Conservation (phyloP, 1,140 invertebrate species). For the Calliphora vicina region DNA sequence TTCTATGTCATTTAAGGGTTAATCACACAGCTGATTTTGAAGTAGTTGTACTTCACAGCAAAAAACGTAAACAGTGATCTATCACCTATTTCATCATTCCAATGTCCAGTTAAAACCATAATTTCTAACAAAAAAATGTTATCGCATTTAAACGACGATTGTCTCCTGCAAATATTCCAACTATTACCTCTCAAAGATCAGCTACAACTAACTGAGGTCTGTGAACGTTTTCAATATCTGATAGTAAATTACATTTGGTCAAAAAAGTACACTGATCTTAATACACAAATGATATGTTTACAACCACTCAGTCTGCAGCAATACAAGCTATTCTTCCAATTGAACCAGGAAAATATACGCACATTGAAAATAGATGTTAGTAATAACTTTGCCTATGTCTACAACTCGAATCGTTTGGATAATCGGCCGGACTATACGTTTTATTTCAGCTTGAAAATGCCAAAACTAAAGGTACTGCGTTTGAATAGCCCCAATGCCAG, state of each 20-base stretch:
- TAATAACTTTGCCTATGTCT: conserved; percentile 48
- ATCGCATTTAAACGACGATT: conserved; percentile 51
- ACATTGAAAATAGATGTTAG: conserved; percentile 4
- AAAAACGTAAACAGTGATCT: conserved; percentile 14
- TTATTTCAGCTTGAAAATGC: conserved; percentile 45
- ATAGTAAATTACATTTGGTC: conserved; percentile 50
- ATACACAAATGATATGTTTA: conserved; percentile 46
- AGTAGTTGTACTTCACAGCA: background rate
- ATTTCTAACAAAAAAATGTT: conserved; percentile 25
- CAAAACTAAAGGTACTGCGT: background rate
- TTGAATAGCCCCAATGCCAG: background rate
- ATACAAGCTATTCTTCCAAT: conserved; percentile 52
- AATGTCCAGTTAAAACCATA: background rate
- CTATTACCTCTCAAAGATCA: conserved; percentile 51
- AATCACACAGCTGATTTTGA: background rate
- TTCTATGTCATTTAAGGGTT: background rate
- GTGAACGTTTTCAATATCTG: conserved; percentile 45
- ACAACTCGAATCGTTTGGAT: conserved; percentile 49
- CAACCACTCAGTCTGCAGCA: conserved; percentile 48
- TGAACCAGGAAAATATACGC: conserved; percentile 34
- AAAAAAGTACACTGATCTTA: conserved; percentile 47
- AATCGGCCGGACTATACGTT: conserved; percentile 51
- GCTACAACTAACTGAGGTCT: conserved; percentile 48
- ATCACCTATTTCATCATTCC: background rate
- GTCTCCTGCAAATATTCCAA: conserved; percentile 51